phyloP scores from a whole-genome alignment of 2,113 vertebrate genomes.

The Cariama cristata region DNA sequence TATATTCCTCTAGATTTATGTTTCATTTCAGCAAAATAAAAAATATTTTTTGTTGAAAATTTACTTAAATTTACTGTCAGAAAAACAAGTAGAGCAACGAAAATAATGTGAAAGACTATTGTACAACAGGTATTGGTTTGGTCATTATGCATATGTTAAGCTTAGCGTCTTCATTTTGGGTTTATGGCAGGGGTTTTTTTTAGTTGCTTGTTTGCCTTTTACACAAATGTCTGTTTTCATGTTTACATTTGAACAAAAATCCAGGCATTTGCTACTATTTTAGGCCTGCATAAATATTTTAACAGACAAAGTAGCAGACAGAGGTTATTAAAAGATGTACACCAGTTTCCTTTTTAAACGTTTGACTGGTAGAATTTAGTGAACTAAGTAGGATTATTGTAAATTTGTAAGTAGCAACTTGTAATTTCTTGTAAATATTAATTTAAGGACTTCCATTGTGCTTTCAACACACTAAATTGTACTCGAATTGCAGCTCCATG shows the following conservation, averaged over 20 bases:
- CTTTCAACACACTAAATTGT: background rate
- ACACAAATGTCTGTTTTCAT: background rate
- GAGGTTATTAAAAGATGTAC: background rate
- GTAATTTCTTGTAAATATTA: background rate
- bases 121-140: background rate
- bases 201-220: background rate
- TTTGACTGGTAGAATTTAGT: background rate
- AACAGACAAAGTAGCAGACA: background rate
- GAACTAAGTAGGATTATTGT: background rate
- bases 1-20: background rate
- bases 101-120: background rate
- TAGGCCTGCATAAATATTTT: background rate
- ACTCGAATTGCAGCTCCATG: background rate
- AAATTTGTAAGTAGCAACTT: background rate
- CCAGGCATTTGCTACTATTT: background rate
- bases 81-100: background rate
- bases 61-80: background rate
- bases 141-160: background rate
- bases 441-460: background rate
- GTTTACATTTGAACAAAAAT: background rate
- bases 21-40: background rate
- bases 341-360: background rate
- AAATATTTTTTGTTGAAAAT: background rate
- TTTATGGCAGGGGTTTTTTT: accelerated
- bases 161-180: background rate